Evolutionary conservation across 1,140 invertebrate genomes (phyloP), one percentile per base, ranked within the genome.

Genomic region (Drosophila bipectinata): DNA sequence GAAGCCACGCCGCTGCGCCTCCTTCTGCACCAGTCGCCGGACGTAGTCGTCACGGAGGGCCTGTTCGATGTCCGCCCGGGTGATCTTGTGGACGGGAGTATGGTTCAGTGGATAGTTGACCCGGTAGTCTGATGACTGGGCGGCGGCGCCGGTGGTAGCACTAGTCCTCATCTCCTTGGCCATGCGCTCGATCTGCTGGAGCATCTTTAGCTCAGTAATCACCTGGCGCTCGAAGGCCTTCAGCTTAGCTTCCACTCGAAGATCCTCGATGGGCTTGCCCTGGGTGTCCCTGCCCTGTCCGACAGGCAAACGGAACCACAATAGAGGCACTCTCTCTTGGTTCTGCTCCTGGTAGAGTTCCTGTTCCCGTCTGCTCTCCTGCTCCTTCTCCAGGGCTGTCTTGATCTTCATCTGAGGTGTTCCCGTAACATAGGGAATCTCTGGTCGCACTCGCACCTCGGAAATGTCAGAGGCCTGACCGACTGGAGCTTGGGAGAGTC

Each of bases 21-120:
- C 82, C 66, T 75, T 84, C 30, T 79, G 60, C 1, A 91, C 26
- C 56, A 91, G 49, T 6, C 76, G 76, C 0, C 73, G 79, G 10
- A 91, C 82, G 12, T 76, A 81, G 37, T 91, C 90, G 15, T 91
- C 90, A 0, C 76, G 80, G 14, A 91, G 52, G 0, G 85, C 78
- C 1, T 68, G 78, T 60, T 91, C 90, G 37, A 91, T 90, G 32
- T 91, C 90, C 4, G 63, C 57, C 1, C 73, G 53, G 0, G 90
- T 91, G 58, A 91, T 91, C 69, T 91, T 90, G 30, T 91, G 83
- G 0, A 91, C 75, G 4, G 90, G 90, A 0, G 82, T 91, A 0
- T 69, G 75, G 48, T 75, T 91, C 1, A 91, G 39, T 0, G 84
- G 68, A 58, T 88, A 85, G 9, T 55, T 59, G 9, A 89, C n/a